These are phyloP conservation scores for Novumbra hubbsi DNA, from an alignment of 2,797 vertebrate genomes.

Conservation along the genomic window DNA sequence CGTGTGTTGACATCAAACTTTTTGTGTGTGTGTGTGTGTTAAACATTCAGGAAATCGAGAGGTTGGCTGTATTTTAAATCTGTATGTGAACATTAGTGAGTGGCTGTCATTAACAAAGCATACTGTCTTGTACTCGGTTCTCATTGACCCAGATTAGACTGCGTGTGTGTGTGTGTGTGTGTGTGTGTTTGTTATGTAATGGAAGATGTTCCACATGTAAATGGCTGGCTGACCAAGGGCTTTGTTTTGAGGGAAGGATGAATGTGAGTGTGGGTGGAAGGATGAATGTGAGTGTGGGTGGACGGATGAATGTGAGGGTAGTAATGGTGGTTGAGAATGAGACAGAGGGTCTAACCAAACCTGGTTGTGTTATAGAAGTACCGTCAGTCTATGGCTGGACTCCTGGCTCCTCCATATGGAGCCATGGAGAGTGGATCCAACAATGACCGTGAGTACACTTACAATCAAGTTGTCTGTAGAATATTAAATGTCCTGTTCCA, in stretches of 20 bases:
- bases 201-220: conserved; percentile 67
- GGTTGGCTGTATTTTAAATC: background rate
- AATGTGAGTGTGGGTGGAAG: conserved; percentile 14
- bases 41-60: background rate
- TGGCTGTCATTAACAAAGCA: background rate
- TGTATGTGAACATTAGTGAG: background rate
- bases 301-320: conserved; percentile 7
- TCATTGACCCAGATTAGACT: conserved; percentile 41
- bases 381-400: conserved; percentile 92
- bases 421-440: conserved; percentile 94
- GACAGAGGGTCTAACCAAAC: conserved; percentile 5
- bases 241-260: conserved; percentile 56
- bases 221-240: conserved; percentile 64
- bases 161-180: conserved; percentile 22
- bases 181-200: conserved; percentile 43
- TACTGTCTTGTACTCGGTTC: conserved; percentile 6
- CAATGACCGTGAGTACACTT: conserved; percentile 87
- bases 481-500: background rate
- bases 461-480: background rate
- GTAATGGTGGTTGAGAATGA: background rate
- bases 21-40: conserved; percentile 13
- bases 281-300: conserved; percentile 7
- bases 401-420: conserved; percentile 95
- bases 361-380: conserved; percentile 83
- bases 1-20: background rate